phyloP scores from a whole-genome alignment of 2,113 vertebrate genomes.

The Protomyctophum bolini region DNA sequence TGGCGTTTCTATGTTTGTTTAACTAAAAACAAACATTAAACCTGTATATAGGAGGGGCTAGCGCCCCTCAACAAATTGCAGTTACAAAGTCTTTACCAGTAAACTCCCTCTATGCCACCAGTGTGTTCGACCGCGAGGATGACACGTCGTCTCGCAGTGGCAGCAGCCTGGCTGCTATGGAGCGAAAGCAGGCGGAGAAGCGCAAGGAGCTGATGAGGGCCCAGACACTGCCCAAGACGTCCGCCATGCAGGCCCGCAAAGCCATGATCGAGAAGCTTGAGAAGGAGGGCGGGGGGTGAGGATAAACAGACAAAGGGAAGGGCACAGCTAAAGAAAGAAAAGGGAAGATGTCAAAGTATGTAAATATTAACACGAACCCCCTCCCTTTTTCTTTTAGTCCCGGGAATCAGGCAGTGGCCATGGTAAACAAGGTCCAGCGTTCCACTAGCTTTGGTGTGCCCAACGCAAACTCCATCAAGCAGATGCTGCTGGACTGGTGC shows the following conservation, averaged over 20 bases:
- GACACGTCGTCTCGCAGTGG: conserved; percentile 78
- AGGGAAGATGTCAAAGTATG: conserved; percentile 15
- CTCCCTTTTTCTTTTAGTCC: conserved; percentile 64
- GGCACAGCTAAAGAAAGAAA: conserved; percentile 43
- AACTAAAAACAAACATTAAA: too few species aligned
- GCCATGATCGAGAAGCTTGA: conserved; percentile 97
- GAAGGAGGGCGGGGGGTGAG: conserved; percentile 88
- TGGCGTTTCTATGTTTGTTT: too few species aligned
- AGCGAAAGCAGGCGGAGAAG: conserved; percentile 88
- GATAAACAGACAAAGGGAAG: conserved; percentile 13
- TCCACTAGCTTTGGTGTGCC: conserved; percentile 94
- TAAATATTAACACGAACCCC: conserved; percentile 47
- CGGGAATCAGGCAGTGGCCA: conserved; percentile 74
- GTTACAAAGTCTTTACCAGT: too few species aligned
- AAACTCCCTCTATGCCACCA: conserved; percentile 45
- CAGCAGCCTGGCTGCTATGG: conserved; percentile 79
- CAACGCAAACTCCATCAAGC: conserved; percentile 96
- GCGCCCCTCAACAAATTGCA: too few species aligned
- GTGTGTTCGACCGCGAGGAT: conserved; percentile 95
- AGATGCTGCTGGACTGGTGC: conserved; percentile 99
- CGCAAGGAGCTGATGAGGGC: conserved; percentile 93
- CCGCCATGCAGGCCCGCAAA: conserved; percentile 88
- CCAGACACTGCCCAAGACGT: conserved; percentile 91
- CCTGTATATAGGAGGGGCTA: too few species aligned
- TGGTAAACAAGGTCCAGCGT: conserved; percentile 85